Conservation (phyloP, 1,140 invertebrate species). For the Zophobas morio region DNA sequence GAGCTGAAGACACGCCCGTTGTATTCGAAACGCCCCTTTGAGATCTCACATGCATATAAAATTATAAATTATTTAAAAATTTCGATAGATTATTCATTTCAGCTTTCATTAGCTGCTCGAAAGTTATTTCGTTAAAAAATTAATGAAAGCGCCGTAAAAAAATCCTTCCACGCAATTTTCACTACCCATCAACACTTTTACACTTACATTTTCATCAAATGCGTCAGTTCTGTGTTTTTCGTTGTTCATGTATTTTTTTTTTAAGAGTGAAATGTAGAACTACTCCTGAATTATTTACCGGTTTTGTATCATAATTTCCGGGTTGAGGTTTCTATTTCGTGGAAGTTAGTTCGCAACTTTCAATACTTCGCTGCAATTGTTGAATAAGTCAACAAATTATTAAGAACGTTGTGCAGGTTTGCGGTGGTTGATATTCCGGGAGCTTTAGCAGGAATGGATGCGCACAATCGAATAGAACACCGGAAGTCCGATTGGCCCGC, state of each 20-base stretch:
- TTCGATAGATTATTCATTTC: slow-evolving; percentile 39
- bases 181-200: no score
- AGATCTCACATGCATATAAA: slow-evolving; percentile 55
- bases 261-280: no score
- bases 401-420: slow-evolving; percentile 19
- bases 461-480: slow-evolving; percentile 59
- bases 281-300: no score
- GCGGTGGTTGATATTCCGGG: slow-evolving; percentile 21
- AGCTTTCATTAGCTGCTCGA: slow-evolving; percentile 7
- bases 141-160: neutral
- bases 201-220: no score
- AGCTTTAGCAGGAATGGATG: slow-evolving; percentile 52
- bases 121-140: slow-evolving; percentile 11
- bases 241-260: no score
- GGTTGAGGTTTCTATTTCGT: no score
- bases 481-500: slow-evolving; percentile 67
- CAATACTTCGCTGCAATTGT: no score
- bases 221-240: no score
- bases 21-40: slow-evolving; percentile 57
- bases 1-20: slow-evolving; percentile 61
- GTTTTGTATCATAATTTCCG: no score
- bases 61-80: slow-evolving; percentile 52
- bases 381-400: slow-evolving; percentile 1
- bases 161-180: no score
- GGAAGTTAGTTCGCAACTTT: no score